Percentiles rank a stretch among this genome's conserved stretches.
These are phyloP conservation scores for Perdix hodgsoniae DNA, from an alignment of 2,797 vertebrate species.

Conservation along the genomic window DNA sequence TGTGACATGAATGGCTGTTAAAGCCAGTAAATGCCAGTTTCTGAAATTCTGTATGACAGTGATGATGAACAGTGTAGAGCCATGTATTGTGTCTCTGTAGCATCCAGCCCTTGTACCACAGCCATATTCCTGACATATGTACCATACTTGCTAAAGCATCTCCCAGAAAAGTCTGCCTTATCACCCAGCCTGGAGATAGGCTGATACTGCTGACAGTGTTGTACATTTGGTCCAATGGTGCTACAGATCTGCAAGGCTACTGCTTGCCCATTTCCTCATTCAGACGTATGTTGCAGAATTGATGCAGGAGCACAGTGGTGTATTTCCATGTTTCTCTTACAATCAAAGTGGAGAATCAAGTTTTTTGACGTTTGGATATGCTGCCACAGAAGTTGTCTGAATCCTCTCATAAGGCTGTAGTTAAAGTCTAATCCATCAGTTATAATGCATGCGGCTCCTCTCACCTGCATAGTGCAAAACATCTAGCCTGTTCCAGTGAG, in stretches of 20 bases:
- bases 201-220: background rate
- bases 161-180: background rate
- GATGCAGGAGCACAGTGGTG: background rate
- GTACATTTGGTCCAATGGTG: background rate
- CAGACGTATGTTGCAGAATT: background rate
- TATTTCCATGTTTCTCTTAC: background rate
- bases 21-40: background rate
- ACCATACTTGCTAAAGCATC: background rate
- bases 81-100: background rate
- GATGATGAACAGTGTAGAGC: background rate
- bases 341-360: background rate
- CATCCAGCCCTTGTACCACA: background rate
- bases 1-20: background rate
- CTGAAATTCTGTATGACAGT: background rate
- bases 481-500: too few species aligned
- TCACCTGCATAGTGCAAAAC: too few species aligned
- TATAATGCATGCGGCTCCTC: too few species aligned
- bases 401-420: background rate
- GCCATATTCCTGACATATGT: fast-evolving
- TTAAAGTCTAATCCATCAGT: background rate
- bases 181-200: background rate
- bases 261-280: background rate
- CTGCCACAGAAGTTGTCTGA: background rate
- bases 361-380: background rate
- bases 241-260: background rate